phyloP scores from a whole-genome alignment of 2,888 invertebrate species.

The Ethmia dodecea region DNA sequence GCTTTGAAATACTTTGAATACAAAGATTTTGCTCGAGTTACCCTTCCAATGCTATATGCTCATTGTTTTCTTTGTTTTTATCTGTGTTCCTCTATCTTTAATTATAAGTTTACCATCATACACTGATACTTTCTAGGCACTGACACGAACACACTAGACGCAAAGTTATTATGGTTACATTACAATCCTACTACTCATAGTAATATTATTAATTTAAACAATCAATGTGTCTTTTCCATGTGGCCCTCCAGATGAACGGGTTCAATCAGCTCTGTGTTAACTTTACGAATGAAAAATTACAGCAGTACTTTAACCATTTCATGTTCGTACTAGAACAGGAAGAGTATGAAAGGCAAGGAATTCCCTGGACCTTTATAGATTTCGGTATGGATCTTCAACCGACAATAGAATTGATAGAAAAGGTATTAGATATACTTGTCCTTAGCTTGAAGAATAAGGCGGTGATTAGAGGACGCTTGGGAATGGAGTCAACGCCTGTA shows the following conservation, averaged over 20 bases:
- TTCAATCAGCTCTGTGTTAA: conserved; percentile 98
- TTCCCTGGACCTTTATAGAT: conserved; percentile 95
- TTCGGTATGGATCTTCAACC: conserved; percentile 96
- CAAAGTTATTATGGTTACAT: neutral
- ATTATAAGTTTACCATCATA: conserved; percentile 26
- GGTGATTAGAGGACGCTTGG: conserved; percentile 51
- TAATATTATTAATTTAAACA: conserved; percentile 1
- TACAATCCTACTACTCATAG: too few species aligned
- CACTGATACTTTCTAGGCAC: conserved; percentile 19
- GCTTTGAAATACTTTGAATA: conserved; percentile 12
- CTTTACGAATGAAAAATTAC: conserved; percentile 96
- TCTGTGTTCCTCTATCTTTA: conserved; percentile 27
- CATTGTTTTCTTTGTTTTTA: conserved; percentile 47
- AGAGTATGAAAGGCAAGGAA: conserved; percentile 94
- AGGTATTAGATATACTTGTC: conserved; percentile 79
- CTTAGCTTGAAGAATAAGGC: conserved; percentile 47
- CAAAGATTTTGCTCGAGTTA: conserved; percentile 41
- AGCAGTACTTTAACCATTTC: conserved; percentile 97
- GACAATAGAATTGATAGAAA: conserved; percentile 94
- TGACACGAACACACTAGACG: conserved; percentile 3
- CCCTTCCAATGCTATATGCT: conserved; percentile 56
- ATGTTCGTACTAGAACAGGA: conserved; percentile 98
- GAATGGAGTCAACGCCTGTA: conserved; percentile 48
- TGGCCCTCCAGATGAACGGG: conserved; percentile 87
- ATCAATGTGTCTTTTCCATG: conserved; percentile 50